Conservation (phyloP, 2,888 invertebrate genomes). For the Drosophila cracens region DNA sequence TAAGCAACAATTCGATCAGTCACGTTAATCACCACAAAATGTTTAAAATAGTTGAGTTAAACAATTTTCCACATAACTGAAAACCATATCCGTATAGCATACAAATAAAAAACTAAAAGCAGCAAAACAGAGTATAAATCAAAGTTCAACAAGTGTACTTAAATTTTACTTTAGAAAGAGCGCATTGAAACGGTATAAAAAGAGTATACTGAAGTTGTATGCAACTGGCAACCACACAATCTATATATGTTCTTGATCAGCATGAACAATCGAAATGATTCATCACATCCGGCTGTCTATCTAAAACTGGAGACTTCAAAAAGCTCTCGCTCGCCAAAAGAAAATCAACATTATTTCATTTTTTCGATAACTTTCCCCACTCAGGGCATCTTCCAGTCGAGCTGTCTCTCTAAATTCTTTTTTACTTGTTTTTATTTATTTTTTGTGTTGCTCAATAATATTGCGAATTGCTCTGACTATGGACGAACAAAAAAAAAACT, state of each 20-base stretch:
- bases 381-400: not conserved
- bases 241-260: not conserved
- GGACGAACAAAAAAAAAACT: slow-evolving; percentile 5
- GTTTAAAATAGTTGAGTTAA: not conserved
- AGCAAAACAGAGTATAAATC: slow-evolving; percentile 45
- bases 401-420: not conserved
- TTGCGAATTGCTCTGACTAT: slow-evolving; percentile 50
- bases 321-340: not conserved
- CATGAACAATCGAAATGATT: not conserved
- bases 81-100: not conserved
- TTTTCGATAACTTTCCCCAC: not conserved
- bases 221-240: not conserved
- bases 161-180: not conserved
- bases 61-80: not conserved
- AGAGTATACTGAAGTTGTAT: not conserved
- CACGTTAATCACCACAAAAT: not conserved
- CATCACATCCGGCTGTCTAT: not conserved
- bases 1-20: not conserved
- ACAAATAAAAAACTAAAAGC: slow-evolving; percentile 8
- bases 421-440: not conserved
- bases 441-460: slow-evolving; percentile 49
- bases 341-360: not conserved
- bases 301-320: not conserved
- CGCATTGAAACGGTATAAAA: not conserved
- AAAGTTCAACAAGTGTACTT: slow-evolving; percentile 54